Percentiles rank a stretch among this genome's conserved stretches.
Conservation (phyloP, 2,113 vertebrate genomes). For the Chitala chitala region DNA sequence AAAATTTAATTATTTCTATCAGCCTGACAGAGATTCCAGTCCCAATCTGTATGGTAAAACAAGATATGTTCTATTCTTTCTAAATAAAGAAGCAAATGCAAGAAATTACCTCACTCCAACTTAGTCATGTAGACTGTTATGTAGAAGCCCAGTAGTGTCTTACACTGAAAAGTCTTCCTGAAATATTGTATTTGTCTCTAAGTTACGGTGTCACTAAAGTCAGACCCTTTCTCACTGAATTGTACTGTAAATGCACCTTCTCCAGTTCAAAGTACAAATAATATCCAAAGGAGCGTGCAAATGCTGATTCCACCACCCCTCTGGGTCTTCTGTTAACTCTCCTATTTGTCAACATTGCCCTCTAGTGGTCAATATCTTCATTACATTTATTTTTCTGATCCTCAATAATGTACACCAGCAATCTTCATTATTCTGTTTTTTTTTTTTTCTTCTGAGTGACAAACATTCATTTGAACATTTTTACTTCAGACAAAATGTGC, state of each 20-base stretch:
- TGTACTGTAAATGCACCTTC: background rate
- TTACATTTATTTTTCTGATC: background rate
- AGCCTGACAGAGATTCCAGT: background rate
- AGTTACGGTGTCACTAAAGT: background rate
- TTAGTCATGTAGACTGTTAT: conserved; percentile 1
- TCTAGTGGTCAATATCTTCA: background rate
- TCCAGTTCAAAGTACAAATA: background rate
- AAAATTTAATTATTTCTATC: background rate
- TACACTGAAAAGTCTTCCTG: background rate
- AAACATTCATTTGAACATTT: background rate
- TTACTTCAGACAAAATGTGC: background rate
- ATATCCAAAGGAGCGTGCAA: background rate
- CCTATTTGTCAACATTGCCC: background rate
- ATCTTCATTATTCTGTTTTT: background rate
- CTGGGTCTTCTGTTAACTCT: background rate
- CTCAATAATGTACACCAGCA: background rate
- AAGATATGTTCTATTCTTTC: background rate
- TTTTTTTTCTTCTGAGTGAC: background rate
- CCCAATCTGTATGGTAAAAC: background rate
- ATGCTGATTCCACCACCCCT: background rate
- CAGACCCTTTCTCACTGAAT: background rate
- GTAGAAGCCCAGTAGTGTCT: background rate
- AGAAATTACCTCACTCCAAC: background rate
- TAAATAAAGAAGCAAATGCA: background rate
- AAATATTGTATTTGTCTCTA: background rate